Percentiles rank a stretch among this genome's conserved stretches.
These are phyloP conservation scores for Leptodactylus fuscus DNA, from an alignment of 2,113 vertebrate species.

Conservation along the genomic window DNA sequence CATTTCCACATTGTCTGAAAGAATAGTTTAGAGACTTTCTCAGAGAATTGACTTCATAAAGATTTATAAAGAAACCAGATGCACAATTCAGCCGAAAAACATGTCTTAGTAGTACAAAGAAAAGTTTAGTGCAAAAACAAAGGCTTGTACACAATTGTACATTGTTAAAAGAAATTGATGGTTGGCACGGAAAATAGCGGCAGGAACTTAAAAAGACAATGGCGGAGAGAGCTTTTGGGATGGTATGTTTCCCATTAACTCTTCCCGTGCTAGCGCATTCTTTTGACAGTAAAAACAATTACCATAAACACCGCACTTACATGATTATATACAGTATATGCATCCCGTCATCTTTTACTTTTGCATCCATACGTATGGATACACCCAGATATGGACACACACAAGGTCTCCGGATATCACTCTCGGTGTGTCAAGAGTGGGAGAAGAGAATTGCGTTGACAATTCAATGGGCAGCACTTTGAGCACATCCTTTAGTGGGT, in stretches of 20 bases:
- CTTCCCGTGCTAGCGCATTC: not conserved
- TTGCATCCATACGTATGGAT: too few species aligned
- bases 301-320: too few species aligned
- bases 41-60: slow-evolving; percentile 28
- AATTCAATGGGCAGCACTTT: too few species aligned
- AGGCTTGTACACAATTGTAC: not conserved
- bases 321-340: too few species aligned
- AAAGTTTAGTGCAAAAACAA: slow-evolving; percentile 17
- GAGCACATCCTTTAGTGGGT: too few species aligned
- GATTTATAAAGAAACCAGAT: slow-evolving; percentile 10
- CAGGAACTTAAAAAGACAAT: slow-evolving; percentile 25
- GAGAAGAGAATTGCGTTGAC: too few species aligned
- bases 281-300: too few species aligned
- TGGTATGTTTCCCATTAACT: not conserved
- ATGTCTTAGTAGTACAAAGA: slow-evolving; percentile 37
- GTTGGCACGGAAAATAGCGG: not conserved
- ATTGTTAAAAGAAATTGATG: slow-evolving; percentile 22
- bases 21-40: slow-evolving; percentile 13
- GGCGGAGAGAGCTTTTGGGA: slow-evolving; percentile 7
- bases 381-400: too few species aligned
- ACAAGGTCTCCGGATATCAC: too few species aligned
- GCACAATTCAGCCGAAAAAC: slow-evolving; percentile 31
- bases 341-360: too few species aligned
- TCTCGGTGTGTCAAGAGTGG: too few species aligned
- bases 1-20: slow-evolving; percentile 38